phyloP scores from a whole-genome alignment of 1,140 invertebrate genomes.

The Protaetia brevitarsis region DNA sequence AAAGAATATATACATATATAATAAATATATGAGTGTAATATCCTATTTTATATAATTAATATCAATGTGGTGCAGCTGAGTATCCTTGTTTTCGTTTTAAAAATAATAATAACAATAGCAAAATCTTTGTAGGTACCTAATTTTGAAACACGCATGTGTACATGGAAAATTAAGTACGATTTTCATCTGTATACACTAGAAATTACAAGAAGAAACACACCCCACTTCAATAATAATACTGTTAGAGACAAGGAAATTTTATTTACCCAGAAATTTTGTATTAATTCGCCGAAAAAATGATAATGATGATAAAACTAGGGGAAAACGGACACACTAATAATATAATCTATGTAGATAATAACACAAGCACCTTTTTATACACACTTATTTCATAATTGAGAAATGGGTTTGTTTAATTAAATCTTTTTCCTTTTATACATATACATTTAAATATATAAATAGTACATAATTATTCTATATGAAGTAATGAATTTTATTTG shows the following conservation, averaged over 20 bases:
- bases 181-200: neutral
- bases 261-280: neutral
- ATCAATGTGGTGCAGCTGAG: neutral
- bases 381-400: constrained; percentile 1
- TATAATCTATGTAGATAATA: neutral
- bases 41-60: no score
- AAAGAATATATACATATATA: constrained; percentile 1
- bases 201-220: neutral
- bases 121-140: constrained; percentile 12
- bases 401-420: neutral
- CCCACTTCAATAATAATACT: neutral
- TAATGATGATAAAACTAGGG: no score
- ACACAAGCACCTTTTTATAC: constrained; percentile 8
- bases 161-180: neutral
- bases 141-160: neutral
- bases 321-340: no score
- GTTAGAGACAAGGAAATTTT: neutral
- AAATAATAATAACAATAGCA: neutral
- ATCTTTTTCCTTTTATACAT: neutral
- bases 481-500: constrained; percentile 12
- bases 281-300: no score
- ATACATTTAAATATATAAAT: constrained; percentile 16
- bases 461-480: neutral
- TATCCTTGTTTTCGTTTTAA: no score
- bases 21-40: no score